Base-by-base conservation (phyloP, 2,888 invertebrate genomes). In the Quadriops clusia region DNA sequence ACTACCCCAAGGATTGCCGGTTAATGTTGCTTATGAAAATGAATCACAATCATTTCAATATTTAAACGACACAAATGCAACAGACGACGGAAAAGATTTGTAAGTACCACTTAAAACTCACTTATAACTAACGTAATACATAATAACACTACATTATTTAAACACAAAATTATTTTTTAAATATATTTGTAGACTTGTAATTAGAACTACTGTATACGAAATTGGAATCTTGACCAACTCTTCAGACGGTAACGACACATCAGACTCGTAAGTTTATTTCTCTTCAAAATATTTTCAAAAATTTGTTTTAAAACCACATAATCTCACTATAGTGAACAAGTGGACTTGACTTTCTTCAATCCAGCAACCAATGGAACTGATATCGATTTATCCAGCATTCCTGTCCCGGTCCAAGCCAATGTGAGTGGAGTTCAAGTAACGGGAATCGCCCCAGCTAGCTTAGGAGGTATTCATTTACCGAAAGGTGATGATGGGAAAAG, bases 141-240 rank as follows among this genome's bases (percentile, higher is more conserved):
- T n/a, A n/a, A n/a, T n/a, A n/a, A n/a, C n/a, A n/a, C n/a, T n/a
- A n/a, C n/a, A n/a, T n/a, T n/a, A n/a, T n/a, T n/a, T n/a, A n/a
- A n/a, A n/a, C n/a, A n/a, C n/a, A n/a, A n/a, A n/a, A n/a, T n/a
- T n/a, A n/a, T n/a, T n/a, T n/a, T n/a, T n/a, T n/a, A 12, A 28
- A n/a, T 9, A 28, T 11, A 4, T 11, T 46, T 46, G 5, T 36
- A 72, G 71, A 38, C 70, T 69, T 38, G 63, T 72, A 8, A 65
- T 72, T 32, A 67, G 64, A 44, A 68, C 70, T 0, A 60, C 70
- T 4, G 67, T 71, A 18, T 72, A 72, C 41, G 72, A 72, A 57
- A 64, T 72, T 41, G 72, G 72, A 32, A 67, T 72, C 39, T 53
- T 72, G 16, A 70, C 72, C 3, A 68, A 72, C 36, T 63, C 61